Conservation (phyloP, 2,797 vertebrate genomes). For the Malacoraja senta region DNA sequence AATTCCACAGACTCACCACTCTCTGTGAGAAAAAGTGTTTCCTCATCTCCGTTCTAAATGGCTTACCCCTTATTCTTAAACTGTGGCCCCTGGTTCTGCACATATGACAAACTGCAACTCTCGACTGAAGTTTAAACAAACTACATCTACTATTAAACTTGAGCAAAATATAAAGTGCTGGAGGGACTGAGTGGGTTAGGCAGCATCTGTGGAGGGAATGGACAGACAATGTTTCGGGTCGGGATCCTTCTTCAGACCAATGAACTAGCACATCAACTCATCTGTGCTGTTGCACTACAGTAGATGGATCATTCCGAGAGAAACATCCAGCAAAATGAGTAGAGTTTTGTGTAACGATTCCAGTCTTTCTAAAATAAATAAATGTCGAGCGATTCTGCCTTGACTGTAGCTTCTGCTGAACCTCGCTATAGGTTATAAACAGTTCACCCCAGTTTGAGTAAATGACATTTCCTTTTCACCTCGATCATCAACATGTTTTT, state of each 20-base stretch:
- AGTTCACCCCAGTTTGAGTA: not conserved
- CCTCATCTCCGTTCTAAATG: too few relatives aligned
- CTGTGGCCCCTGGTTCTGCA: too few relatives aligned
- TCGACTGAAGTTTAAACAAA: too few relatives aligned
- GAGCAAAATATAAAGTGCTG: too few relatives aligned
- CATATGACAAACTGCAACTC: too few relatives aligned
- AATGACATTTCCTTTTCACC: conserved; percentile 17
- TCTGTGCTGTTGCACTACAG: not conserved
- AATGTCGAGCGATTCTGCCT: not conserved
- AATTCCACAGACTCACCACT: too few relatives aligned
- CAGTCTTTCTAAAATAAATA: not conserved
- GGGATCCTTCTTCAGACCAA: not conserved
- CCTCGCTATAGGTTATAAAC: not conserved
- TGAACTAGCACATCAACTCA: not conserved
- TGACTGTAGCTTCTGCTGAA: not conserved
- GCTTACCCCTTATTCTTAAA: too few relatives aligned
- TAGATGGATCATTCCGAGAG: not conserved
- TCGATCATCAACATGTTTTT: conserved; percentile 31
- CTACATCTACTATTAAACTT: too few relatives aligned
- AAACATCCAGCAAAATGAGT: not conserved
- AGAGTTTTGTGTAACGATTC: not conserved
- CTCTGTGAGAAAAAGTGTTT: too few relatives aligned
- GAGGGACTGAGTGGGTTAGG: too few relatives aligned
- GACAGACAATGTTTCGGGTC: too few relatives aligned
- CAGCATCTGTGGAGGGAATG: too few relatives aligned